Conservation (phyloP, 2,888 invertebrate genomes). For the Ypsolopha sequella region DNA sequence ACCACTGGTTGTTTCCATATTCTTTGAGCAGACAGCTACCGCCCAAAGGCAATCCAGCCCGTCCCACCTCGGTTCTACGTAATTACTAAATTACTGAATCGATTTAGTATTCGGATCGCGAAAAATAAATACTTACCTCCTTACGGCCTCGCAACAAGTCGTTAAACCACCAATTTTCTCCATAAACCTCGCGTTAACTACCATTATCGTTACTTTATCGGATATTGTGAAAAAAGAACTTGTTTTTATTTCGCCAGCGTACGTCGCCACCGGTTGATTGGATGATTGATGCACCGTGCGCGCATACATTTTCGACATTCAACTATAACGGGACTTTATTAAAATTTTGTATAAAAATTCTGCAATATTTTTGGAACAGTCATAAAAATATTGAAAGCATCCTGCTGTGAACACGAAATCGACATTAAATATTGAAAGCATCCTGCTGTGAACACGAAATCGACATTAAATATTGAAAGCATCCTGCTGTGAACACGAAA, state of each 20-base stretch:
- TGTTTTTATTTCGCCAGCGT: background rate
- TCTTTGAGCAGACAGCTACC: background rate
- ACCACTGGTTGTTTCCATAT: no score
- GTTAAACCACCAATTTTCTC: conserved; percentile 31
- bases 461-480: no score
- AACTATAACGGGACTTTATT: no score
- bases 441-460: no score
- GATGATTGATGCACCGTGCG: conserved; percentile 49
- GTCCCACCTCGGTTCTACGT: conserved; percentile 26
- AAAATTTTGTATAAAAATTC: no score
- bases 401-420: no score
- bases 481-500: no score
- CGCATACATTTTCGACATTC: background rate
- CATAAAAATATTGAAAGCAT: no score
- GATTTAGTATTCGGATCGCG: conserved; percentile 36
- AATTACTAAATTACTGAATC: conserved; percentile 57
- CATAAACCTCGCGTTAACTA: conserved; percentile 13
- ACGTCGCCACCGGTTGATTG: conserved; percentile 42
- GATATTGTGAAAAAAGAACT: background rate
- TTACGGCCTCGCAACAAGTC: conserved; percentile 24
- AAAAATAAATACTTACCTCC: conserved; percentile 53
- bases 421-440: no score
- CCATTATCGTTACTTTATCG: conserved; percentile 14
- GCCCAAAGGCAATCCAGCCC: conserved; percentile 12
- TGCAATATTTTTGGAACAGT: no score